These are phyloP conservation scores for Epizoanthus fatuus DNA, from an alignment of 92 coral and sea anemone species.

Conservation along the genomic window DNA sequence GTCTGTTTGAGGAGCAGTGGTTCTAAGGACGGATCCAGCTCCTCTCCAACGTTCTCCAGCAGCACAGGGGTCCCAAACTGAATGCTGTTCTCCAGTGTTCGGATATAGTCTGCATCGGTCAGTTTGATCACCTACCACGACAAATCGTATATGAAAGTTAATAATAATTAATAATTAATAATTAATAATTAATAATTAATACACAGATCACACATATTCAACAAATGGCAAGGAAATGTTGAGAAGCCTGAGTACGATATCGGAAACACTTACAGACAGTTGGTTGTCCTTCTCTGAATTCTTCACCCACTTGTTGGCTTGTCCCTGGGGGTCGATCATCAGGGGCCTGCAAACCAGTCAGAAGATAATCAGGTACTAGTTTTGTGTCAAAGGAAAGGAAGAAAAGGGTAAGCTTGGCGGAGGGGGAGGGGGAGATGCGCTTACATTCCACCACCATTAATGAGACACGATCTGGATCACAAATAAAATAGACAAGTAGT, in stretches of 20 bases:
- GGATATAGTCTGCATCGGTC: slow-evolving; percentile 96
- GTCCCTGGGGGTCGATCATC: slow-evolving; percentile 99
- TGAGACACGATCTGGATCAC: no score
- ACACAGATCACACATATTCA: not conserved
- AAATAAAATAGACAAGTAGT: not conserved
- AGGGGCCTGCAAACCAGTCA: slow-evolving; percentile 82
- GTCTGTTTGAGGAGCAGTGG: slow-evolving; percentile 97
- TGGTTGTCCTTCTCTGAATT: slow-evolving; percentile 97
- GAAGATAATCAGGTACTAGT: not conserved
- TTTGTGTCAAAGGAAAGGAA: no score
- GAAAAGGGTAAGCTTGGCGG: no score
- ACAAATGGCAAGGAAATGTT: not conserved
- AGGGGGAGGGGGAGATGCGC: no score
- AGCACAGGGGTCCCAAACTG: slow-evolving; percentile 99
- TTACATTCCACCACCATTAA: no score
- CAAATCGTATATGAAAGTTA: not conserved
- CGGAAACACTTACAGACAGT: slow-evolving; percentile 81
- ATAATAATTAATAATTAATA: no score
- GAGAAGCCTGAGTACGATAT: no score
- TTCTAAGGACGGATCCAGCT: slow-evolving; percentile 97
- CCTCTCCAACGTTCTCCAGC: slow-evolving; percentile 98
- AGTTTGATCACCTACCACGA: slow-evolving; percentile 92
- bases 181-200: no score
- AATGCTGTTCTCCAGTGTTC: slow-evolving; percentile 98
- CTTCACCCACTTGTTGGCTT: slow-evolving; percentile 99